phyloP scores from a whole-genome alignment of 2,113 vertebrate species.

The Pseudorasbora parva region DNA sequence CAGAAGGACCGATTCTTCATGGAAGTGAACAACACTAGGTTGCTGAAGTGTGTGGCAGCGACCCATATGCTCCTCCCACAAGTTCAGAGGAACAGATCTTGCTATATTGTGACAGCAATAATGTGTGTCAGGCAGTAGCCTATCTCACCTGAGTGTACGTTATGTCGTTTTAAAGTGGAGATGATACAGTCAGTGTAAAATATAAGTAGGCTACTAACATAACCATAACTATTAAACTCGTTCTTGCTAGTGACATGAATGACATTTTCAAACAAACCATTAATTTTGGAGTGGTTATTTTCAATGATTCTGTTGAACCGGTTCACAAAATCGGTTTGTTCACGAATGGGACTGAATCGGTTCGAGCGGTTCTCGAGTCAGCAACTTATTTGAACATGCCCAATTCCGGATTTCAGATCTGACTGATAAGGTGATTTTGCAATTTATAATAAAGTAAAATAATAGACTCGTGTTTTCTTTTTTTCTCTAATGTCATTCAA shows the following conservation, averaged over 20 bases:
- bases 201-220: not conserved
- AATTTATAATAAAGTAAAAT: too few relatives aligned
- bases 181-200: not conserved
- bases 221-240: not conserved
- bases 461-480: too few relatives aligned
- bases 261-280: not conserved
- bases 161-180: constrained; percentile 38
- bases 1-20: not conserved
- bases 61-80: constrained; percentile 23
- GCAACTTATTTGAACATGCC: too few relatives aligned
- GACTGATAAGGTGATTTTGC: too few relatives aligned
- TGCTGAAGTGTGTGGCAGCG: constrained; percentile 12
- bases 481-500: too few relatives aligned
- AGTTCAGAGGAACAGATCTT: not conserved
- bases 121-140: constrained; percentile 1
- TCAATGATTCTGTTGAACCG: not conserved
- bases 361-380: too few relatives aligned
- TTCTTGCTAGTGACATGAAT: not conserved
- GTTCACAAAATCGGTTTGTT: not conserved
- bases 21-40: not conserved
- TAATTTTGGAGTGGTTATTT: not conserved
- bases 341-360: not conserved
- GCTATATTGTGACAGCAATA: constrained; percentile 32
- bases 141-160: constrained; percentile 43
- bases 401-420: too few relatives aligned